These are phyloP conservation scores for Vimba vimba DNA, from an alignment of 2,113 vertebrate species.

Conservation along the genomic window DNA sequence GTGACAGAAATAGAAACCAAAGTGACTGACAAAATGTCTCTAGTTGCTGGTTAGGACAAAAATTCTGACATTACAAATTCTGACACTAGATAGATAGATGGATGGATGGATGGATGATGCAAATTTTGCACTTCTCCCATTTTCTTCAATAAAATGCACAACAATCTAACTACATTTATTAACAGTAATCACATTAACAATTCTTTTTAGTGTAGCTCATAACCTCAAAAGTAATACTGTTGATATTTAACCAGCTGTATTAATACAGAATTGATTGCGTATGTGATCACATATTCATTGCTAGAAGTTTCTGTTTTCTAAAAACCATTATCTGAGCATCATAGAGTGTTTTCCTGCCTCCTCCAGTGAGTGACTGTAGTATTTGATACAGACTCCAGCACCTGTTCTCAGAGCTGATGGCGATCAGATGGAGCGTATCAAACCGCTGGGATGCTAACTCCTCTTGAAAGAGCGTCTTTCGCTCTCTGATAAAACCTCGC, in stretches of 20 bases:
- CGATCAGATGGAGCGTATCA: constrained; percentile 75
- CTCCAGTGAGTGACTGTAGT: neutral
- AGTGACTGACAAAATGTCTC: neutral
- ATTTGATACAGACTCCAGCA: constrained; percentile 41
- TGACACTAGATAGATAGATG: too few species aligned
- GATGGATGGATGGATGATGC: too few species aligned
- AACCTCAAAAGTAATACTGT: neutral
- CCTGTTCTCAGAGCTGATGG: constrained; percentile 69
- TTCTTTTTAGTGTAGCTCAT: neutral
- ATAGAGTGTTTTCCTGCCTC: neutral
- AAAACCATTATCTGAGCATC: neutral
- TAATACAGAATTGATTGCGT: neutral
- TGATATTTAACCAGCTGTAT: neutral
- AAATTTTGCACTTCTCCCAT: too few species aligned
- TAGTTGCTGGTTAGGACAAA: neutral
- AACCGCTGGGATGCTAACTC: constrained; percentile 68
- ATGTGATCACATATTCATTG: neutral
- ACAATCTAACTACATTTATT: neutral
- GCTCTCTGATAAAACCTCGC: constrained; percentile 71
- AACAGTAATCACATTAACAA: neutral
- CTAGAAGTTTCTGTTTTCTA: neutral
- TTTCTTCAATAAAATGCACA: too few species aligned
- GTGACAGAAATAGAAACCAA: neutral
- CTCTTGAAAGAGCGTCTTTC: constrained; percentile 72
- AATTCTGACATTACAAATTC: too few species aligned